Percentiles rank a stretch among this genome's conserved stretches.
These are phyloP conservation scores for Stenchaetothrips biformis DNA, from an alignment of 2,888 invertebrate genomes.

Conservation along the genomic window DNA sequence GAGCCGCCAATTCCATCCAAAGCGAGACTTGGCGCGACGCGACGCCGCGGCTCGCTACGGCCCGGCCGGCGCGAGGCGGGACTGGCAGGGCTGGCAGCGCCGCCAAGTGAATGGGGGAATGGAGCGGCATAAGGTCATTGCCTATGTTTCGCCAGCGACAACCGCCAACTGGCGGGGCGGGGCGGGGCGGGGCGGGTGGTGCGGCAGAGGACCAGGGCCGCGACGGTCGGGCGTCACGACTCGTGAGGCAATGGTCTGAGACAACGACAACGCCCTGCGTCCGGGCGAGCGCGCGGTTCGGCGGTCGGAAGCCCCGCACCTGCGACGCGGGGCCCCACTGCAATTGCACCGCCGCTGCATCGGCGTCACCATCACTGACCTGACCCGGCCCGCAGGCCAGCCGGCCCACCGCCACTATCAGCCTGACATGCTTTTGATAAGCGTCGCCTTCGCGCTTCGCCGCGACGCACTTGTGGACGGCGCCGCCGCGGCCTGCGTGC, in stretches of 20 bases:
- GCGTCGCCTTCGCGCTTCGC: not conserved
- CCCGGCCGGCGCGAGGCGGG: no score
- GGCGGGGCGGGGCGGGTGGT: no score
- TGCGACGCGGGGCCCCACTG: constrained; percentile 38
- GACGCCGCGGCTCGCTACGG: not conserved
- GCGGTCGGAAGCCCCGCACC: not conserved
- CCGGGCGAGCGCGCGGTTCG: no score
- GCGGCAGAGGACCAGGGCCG: not conserved
- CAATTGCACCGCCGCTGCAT: no score
- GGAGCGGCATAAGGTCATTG: constrained; percentile 11
- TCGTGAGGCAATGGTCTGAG: constrained; percentile 15
- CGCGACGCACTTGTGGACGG: not conserved
- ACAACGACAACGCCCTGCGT: no score
- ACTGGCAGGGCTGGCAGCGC: no score
- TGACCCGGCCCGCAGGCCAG: not conserved
- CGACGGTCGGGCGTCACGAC: not conserved
- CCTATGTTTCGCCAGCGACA: not conserved
- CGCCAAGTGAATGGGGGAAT: not conserved
- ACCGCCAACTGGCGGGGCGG: not conserved
- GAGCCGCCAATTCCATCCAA: not conserved
- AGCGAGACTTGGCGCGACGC: not conserved
- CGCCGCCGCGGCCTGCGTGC: not conserved
- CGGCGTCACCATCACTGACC: no score
- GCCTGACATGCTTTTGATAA: not conserved
- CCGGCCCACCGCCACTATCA: not conserved